Percentiles rank a stretch among this genome's conserved stretches.
phyloP scores from a whole-genome alignment of 2,888 invertebrate species.

The Drosophila emarginata region DNA sequence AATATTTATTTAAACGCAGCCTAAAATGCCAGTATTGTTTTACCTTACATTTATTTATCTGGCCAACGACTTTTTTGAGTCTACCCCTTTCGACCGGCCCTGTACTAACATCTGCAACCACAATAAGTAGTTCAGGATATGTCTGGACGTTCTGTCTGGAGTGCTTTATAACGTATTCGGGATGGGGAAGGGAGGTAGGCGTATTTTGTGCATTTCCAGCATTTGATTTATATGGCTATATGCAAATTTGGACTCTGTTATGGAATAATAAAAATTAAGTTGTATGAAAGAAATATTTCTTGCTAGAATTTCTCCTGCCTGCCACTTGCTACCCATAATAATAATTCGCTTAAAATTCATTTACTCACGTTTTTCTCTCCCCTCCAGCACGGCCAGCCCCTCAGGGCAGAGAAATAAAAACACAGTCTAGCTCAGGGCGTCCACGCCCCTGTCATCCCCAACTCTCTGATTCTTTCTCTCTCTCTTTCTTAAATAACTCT shows the following conservation, averaged over 20 bases:
- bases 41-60: too few relatives aligned
- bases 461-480: constrained; percentile 1
- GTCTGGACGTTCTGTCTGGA: constrained; percentile 30
- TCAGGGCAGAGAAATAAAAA: constrained; percentile 20
- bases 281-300: constrained; percentile 59
- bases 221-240: constrained; percentile 74
- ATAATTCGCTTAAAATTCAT: constrained; percentile 74
- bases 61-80: too few relatives aligned
- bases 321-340: constrained; percentile 48
- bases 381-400: constrained; percentile 6
- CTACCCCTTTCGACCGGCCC: background rate
- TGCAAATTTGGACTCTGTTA: constrained; percentile 59
- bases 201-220: constrained; percentile 65
- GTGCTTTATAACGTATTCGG: background rate
- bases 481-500: constrained; percentile 50
- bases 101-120: constrained; percentile 15
- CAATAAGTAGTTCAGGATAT: constrained; percentile 25
- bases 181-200: background rate
- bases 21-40: too few relatives aligned
- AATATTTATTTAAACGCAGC: too few relatives aligned
- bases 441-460: constrained; percentile 11
- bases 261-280: constrained; percentile 59
- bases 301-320: constrained; percentile 56
- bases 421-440: constrained; percentile 36
- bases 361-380: constrained; percentile 64